Evolutionary conservation across 35 echinoderm and acorn worm species (phyloP), one percentile per base, ranked within the genome.

Genomic region (Antedon bifida): DNA sequence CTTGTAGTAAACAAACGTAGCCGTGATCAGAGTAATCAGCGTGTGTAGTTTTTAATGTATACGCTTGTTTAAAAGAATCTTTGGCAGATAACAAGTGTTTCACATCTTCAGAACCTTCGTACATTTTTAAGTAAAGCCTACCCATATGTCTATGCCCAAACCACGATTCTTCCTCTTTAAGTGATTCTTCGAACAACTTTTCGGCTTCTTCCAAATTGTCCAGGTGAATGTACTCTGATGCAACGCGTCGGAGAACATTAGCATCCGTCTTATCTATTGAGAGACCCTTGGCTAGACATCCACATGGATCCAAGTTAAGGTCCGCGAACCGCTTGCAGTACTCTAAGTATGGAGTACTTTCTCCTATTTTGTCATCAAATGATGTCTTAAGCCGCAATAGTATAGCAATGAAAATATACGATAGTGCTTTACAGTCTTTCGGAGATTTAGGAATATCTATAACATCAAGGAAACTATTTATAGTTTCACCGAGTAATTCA

Each of bases 321-420:
- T 42, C 14, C 14, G 38, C 38, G 38, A 42, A 42, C 9, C 51
- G 26, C 51, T 64, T 11, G 9, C 73, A 81, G 12, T 84, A 39
- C 17, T 34, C 42, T 31, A 84, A 39, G 30, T 87, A 73, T 0
- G 38, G 36, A 36, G 75, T 83, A 36, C 42, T 82, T 28, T 86
- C 74, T 13, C 81, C 76, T 2, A 89, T 44, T 26, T 77, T 75
- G 7, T 87, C 32, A 19, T 79, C 81, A 86, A 96, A 86, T 2
- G 28, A 84, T 31, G 85, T 84, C 36, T 73, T 73, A 30, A 32
- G 77, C 36, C 46, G 87, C 5, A 96, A 78, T 34, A 96, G 73
- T 35, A 89, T 84, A 36, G 90, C 93, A 11, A 96, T 55, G 36
- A 89, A 92, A 9, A 89, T 88, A 89, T 88, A 96, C 11, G 93